Conservation (phyloP, 2,113 vertebrate species). For the Poeciliopsis prolifica region DNA sequence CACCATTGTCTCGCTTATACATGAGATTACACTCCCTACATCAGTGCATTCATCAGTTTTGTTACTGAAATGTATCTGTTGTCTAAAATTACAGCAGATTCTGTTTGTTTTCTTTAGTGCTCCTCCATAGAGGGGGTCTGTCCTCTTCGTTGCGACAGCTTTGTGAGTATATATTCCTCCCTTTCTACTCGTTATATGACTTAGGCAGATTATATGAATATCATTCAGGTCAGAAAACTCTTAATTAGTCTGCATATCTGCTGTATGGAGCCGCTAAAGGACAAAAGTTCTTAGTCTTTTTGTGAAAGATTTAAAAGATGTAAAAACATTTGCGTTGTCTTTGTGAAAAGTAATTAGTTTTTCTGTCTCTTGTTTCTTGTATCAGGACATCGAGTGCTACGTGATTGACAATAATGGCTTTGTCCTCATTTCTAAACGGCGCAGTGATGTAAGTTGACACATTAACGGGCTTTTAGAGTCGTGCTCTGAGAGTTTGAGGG, state of each 20-base stretch:
- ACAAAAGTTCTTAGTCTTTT: background rate
- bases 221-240: background rate
- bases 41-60: background rate
- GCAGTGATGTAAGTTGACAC: slow-evolving; percentile 61
- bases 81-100: background rate
- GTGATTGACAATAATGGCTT: slow-evolving; percentile 78
- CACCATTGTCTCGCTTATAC: background rate
- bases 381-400: slow-evolving; percentile 70
- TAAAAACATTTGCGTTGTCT: slow-evolving; percentile 13
- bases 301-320: background rate
- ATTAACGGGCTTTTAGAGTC: slow-evolving; percentile 10
- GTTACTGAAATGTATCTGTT: background rate
- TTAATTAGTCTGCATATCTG: background rate
- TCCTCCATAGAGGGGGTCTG: slow-evolving; percentile 62
- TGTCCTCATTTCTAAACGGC: slow-evolving; percentile 71
- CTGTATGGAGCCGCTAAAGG: background rate
- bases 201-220: background rate
- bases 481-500: slow-evolving; percentile 38
- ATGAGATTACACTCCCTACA: background rate
- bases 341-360: slow-evolving; percentile 24
- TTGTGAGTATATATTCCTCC: slow-evolving; percentile 56
- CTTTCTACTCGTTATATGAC: background rate
- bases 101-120: slow-evolving; percentile 52
- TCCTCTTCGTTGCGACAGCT: slow-evolving; percentile 70
- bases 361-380: slow-evolving; percentile 30